Conservation (phyloP, 2,888 invertebrate genomes). For the Aethes cnicana region DNA sequence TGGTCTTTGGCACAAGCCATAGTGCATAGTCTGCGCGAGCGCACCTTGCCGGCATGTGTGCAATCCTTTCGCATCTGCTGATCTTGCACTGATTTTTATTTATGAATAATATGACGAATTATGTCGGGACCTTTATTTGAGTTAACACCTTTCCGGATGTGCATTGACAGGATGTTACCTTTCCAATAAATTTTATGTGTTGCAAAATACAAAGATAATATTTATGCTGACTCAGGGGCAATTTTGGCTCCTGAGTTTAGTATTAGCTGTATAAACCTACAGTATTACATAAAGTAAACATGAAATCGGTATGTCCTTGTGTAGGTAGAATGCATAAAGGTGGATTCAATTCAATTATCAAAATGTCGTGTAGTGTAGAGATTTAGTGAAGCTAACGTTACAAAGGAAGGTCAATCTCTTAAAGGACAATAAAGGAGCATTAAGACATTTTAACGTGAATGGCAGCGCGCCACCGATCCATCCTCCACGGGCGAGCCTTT, state of each 20-base stretch:
- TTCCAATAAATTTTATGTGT: slow-evolving; percentile 51
- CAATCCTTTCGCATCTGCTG: slow-evolving; percentile 80
- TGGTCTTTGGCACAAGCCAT: slow-evolving; percentile 74
- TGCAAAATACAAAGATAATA: slow-evolving; percentile 46
- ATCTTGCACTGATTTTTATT: slow-evolving; percentile 78
- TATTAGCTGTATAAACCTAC: not conserved
- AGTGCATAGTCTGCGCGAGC: slow-evolving; percentile 50
- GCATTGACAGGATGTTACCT: slow-evolving; percentile 66
- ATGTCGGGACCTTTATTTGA: slow-evolving; percentile 70
- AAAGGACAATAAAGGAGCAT: slow-evolving; percentile 28
- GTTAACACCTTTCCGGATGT: slow-evolving; percentile 79
- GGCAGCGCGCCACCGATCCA: slow-evolving; percentile 57
- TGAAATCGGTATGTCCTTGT: not conserved
- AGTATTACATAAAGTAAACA: not conserved
- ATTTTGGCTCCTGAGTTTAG: not conserved
- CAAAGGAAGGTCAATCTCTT: slow-evolving; percentile 25
- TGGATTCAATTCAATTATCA: not conserved
- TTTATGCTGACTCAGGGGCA: slow-evolving; percentile 42
- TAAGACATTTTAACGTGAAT: slow-evolving; percentile 35
- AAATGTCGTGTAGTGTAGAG: not conserved
- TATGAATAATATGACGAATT: slow-evolving; percentile 82
- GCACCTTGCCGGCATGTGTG: slow-evolving; percentile 78
- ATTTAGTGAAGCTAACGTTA: slow-evolving; percentile 1
- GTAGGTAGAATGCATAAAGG: not conserved
- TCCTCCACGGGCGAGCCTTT: slow-evolving; percentile 66